A percentile compares a stretch with the other conserved stretches of the same genome.
Evolutionary conservation across 1,140 invertebrate species (phyloP).

Genomic region (Melitaea cinxia): DNA sequence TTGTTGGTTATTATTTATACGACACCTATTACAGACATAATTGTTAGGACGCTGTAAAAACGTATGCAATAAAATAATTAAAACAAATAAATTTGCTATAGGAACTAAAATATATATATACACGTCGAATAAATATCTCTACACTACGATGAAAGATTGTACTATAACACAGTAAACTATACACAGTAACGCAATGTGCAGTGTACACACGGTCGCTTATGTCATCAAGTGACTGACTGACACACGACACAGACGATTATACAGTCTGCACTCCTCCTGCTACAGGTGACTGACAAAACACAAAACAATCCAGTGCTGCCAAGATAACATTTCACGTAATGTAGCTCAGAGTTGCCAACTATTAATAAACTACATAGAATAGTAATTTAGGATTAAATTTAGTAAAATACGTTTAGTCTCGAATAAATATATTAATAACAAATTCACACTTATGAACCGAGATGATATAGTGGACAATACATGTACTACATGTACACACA

Average conservation of each 20-base stretch:
- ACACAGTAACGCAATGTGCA: neutral
- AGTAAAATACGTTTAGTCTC: no score
- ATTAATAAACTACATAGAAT: no score
- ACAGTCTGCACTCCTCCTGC: neutral
- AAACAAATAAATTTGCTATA: neutral
- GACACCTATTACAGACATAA: constrained; percentile 44
- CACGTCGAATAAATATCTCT: neutral
- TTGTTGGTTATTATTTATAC: constrained; percentile 50
- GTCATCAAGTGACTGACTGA: neutral
- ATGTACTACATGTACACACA: no score
- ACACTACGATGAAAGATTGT: neutral
- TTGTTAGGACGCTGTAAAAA: neutral
- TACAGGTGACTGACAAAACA: neutral
- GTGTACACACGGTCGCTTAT: neutral
- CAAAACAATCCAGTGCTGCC: neutral
- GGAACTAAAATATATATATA: neutral
- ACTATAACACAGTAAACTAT: neutral
- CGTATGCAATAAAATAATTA: neutral
- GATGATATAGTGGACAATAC: no score
- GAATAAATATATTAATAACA: no score
- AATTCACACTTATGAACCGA: no score
- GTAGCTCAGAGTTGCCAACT: no score
- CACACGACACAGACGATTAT: no score
- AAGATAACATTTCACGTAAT: no score
- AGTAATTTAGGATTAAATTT: no score